These are phyloP conservation scores for Drosophila kohkoa DNA, from an alignment of 1,140 invertebrate genomes.

Conservation along the genomic window DNA sequence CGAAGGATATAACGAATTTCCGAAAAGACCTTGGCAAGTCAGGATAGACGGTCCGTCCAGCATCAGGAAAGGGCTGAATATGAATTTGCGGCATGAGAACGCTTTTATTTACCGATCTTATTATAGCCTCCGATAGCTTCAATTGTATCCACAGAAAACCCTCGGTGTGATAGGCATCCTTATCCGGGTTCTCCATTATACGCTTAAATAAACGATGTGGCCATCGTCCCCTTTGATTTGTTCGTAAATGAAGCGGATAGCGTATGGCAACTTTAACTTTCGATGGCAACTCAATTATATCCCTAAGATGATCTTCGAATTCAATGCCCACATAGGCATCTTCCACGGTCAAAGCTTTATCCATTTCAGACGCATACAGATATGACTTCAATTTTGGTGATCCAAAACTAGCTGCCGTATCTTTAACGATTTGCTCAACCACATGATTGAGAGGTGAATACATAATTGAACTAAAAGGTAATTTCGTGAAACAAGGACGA, in stretches of 20 bases:
- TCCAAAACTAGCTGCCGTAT: conserved; percentile 6
- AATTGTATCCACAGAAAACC: conserved; percentile 41
- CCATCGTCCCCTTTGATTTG: conserved; percentile 11
- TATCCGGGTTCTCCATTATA: neutral
- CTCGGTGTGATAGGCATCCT: conserved; percentile 16
- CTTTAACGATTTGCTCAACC: conserved; percentile 7
- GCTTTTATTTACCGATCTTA: neutral
- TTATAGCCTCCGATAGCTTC: conserved; percentile 31
- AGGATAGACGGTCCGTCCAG: neutral
- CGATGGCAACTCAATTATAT: conserved; percentile 16
- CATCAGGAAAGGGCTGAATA: conserved; percentile 34
- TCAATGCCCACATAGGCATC: conserved; percentile 51
- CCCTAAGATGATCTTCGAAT: conserved; percentile 32
- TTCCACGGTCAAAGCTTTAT: neutral
- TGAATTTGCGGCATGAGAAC: conserved; percentile 14
- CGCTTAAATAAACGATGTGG: neutral
- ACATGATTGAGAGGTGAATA: conserved; percentile 52
- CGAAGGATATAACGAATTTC: conserved; percentile 11
- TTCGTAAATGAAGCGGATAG: conserved; percentile 35
- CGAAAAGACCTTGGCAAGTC: neutral
- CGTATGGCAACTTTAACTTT: conserved; percentile 34
- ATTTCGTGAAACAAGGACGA: neutral
- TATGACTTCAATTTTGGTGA: neutral
- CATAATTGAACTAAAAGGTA: conserved; percentile 36
- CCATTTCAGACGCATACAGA: neutral